phyloP scores from a whole-genome alignment of 2,888 invertebrate species.

The Clepsis dumicolana region DNA sequence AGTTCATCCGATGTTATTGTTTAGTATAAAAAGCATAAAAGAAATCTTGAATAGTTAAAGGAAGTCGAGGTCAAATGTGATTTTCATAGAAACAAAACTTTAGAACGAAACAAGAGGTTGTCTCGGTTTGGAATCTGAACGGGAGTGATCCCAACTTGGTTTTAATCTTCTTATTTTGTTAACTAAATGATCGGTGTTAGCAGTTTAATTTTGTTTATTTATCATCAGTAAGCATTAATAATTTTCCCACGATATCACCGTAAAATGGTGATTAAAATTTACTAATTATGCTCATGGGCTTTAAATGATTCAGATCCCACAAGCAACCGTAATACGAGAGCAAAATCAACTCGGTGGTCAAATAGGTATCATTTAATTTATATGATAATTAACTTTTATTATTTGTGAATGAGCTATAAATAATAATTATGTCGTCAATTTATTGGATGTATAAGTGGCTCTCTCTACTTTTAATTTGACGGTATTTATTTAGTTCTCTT shows the following conservation, averaged over 20 bases:
- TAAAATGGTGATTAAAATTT: conserved; percentile 14
- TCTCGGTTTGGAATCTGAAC: neutral
- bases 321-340: neutral
- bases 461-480: conserved; percentile 4
- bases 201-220: neutral
- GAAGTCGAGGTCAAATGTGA: conserved; percentile 30
- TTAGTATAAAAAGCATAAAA: conserved; percentile 43
- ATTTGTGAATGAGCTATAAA: conserved; percentile 23
- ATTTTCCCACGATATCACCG: conserved; percentile 7
- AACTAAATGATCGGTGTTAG: neutral
- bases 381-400: conserved; percentile 27
- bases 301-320: conserved; percentile 15
- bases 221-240: neutral
- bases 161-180: neutral
- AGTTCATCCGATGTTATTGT: conserved; percentile 44
- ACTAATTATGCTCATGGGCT: conserved; percentile 11
- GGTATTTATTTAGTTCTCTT: conserved; percentile 32
- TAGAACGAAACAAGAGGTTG: neutral
- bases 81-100: conserved; percentile 13
- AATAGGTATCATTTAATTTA: conserved; percentile 22
- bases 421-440: conserved; percentile 16
- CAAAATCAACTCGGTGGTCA: conserved; percentile 15
- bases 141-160: neutral
- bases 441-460: conserved; percentile 27
- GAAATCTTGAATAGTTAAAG: conserved; percentile 5